Conservation (phyloP, 1,140 invertebrate species). For the Teleogryllus occipitalis region DNA sequence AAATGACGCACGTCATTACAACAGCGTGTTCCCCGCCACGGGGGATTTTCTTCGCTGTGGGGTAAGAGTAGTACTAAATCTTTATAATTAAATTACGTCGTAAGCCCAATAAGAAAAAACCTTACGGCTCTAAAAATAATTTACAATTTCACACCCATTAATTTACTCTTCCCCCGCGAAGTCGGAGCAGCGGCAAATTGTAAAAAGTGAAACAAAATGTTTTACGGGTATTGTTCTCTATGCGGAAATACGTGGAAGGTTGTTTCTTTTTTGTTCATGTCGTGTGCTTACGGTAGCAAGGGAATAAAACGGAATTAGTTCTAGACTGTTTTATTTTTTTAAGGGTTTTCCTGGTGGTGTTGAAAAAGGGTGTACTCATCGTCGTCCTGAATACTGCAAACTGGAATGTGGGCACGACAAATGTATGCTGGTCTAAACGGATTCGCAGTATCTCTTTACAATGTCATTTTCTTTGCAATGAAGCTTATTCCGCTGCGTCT, state of each 20-base stretch:
- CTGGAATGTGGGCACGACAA: too few relatives aligned
- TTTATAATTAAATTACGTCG: background rate
- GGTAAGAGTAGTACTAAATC: background rate
- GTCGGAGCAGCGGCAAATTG: background rate
- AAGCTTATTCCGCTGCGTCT: too few relatives aligned
- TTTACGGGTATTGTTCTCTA: background rate
- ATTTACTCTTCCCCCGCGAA: background rate
- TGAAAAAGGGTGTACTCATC: too few relatives aligned
- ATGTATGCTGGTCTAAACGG: too few relatives aligned
- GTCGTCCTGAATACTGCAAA: too few relatives aligned
- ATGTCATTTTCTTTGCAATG: too few relatives aligned
- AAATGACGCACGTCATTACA: background rate
- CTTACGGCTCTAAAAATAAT: background rate
- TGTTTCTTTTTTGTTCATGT: too few relatives aligned
- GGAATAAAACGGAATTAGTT: too few relatives aligned
- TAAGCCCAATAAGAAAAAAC: background rate
- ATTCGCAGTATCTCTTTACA: too few relatives aligned
- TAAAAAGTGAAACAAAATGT: background rate
- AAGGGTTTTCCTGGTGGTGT: too few relatives aligned
- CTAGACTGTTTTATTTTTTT: too few relatives aligned
- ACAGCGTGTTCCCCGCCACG: background rate
- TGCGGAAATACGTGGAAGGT: background rate
- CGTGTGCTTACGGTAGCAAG: too few relatives aligned
- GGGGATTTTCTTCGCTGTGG: background rate
- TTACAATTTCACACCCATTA: slow-evolving; percentile 5